These are phyloP conservation scores for Spilosoma lubricipeda DNA, from an alignment of 2,888 invertebrate genomes.

Conservation along the genomic window DNA sequence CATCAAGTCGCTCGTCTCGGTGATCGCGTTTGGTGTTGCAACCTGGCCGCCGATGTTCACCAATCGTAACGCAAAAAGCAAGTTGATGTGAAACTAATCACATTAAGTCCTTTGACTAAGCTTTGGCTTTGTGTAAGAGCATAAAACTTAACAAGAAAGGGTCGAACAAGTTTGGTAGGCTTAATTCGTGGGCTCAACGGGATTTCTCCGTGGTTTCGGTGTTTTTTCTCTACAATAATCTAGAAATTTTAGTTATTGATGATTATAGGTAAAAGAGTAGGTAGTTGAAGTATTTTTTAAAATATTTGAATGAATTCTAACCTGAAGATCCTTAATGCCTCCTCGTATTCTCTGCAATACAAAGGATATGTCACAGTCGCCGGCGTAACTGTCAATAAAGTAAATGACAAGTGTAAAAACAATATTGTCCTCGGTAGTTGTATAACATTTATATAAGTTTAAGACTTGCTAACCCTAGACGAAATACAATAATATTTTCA, in stretches of 20 bases:
- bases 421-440: too few relatives aligned
- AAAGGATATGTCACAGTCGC: slow-evolving; percentile 98
- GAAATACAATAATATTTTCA: too few relatives aligned
- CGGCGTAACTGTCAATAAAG: slow-evolving; percentile 91
- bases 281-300: background rate
- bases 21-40: too few relatives aligned
- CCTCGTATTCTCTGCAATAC: slow-evolving; percentile 93
- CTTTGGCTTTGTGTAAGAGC: too few relatives aligned
- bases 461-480: background rate
- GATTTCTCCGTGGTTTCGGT: too few relatives aligned
- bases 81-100: too few relatives aligned
- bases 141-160: background rate
- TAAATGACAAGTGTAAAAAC: background rate
- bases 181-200: too few relatives aligned
- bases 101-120: too few relatives aligned
- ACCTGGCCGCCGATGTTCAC: too few relatives aligned
- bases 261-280: background rate
- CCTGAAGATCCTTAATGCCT: slow-evolving; percentile 94
- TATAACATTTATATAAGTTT: too few relatives aligned
- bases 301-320: slow-evolving; percentile 52
- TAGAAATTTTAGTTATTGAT: background rate
- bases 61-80: too few relatives aligned
- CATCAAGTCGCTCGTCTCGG: too few relatives aligned
- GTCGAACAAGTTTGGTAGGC: background rate
- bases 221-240: background rate